phyloP scores from a whole-genome alignment of 2,797 vertebrate species.

The Pangasius macronema region DNA sequence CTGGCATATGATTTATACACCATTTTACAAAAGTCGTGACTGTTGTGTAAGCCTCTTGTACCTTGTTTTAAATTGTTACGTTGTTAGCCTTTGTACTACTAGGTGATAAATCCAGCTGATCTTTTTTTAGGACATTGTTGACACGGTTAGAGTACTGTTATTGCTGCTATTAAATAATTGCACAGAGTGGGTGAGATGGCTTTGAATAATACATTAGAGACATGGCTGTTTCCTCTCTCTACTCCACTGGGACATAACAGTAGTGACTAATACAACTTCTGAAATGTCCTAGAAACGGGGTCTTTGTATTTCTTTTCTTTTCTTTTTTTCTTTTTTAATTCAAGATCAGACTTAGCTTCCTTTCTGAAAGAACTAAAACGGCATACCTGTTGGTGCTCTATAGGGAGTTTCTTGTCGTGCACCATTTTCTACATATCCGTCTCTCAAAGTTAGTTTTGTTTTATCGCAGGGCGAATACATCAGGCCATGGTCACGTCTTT shows the following conservation, averaged over 20 bases:
- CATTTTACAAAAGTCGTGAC: neutral
- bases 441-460: constrained; percentile 35
- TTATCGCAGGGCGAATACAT: constrained; percentile 90
- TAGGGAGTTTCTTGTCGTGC: neutral
- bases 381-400: neutral
- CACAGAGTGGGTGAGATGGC: constrained; percentile 28
- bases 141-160: constrained; percentile 26
- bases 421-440: neutral
- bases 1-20: neutral
- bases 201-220: constrained; percentile 48
- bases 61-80: neutral
- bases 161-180: constrained; percentile 48
- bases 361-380: neutral
- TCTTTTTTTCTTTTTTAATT: neutral
- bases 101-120: neutral
- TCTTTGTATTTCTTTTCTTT: neutral
- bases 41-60: neutral
- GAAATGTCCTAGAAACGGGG: constrained; percentile 13
- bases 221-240: constrained; percentile 36
- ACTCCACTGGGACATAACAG: constrained; percentile 9
- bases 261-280: constrained; percentile 12
- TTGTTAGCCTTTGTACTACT: neutral
- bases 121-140: constrained; percentile 34
- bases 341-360: neutral
- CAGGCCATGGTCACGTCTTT: constrained; percentile 97